Base-by-base conservation (phyloP, 2,797 vertebrate species). In the Chelonia mydas region DNA sequence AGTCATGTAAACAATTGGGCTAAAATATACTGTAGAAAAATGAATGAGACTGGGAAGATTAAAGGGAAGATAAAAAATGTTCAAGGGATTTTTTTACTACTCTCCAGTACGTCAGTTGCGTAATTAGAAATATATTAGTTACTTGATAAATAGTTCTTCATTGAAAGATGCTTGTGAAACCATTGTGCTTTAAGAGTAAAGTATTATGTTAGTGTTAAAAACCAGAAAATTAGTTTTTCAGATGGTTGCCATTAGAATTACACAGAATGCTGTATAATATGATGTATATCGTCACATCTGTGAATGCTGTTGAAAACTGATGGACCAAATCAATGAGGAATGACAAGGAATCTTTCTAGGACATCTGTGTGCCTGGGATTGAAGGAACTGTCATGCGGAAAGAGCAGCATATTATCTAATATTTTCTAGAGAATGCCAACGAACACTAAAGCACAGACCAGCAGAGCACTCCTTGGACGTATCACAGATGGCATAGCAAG, bases 241-340 rank as follows among this genome's bases (percentile, higher is more conserved):
- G 51, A 50, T 4, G 23, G 85, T 88, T 95, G 79, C 57, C 91
- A 94, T 72, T 78, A 87, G 23, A 53, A 0, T 2, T 94, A 94
- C 84, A 82, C 94, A 61, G 68, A 96, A 72, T 90, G 61, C 23
- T 57, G 13, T 21, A 16, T 78, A 85, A 31, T 81, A 9, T 74
- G 50, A 31, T 84, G 65, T 85, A 91, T 37, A 93, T 87, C 84
- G 57, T 84, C 47, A 84, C 79, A 83, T 8, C 25, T 91, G 55
- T 96, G 86, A 95, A 92, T 53, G 25, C 59, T 96, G 11, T 87
- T 84, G 83, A 41, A 95, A 95, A 92, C 74, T 61, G 47, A 84
- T 97, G 31, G 31, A 84, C 59, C 78, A 81, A 81, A 93, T 97
- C 54, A 90, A 83, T 87, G 91, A 92, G 33, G 11, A 83, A 31